phyloP scores from a whole-genome alignment of 2,797 vertebrate genomes.

The Argentina silus region DNA sequence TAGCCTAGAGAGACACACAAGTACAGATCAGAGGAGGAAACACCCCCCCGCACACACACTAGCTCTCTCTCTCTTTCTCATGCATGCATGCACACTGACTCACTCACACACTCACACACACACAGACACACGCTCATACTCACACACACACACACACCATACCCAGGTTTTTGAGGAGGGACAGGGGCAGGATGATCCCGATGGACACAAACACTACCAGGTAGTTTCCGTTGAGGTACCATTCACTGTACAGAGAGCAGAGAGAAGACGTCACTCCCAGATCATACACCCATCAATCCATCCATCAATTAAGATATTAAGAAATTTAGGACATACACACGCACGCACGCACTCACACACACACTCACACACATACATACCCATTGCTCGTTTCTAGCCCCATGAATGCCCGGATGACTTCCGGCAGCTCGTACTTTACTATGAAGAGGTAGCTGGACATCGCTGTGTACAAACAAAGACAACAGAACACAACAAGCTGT shows the following conservation, averaged over 20 bases:
- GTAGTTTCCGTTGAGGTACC: slow-evolving; percentile 97
- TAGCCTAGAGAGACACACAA: slow-evolving; percentile 81
- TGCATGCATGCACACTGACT: slow-evolving; percentile 20
- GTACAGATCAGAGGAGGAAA: too few relatives aligned
- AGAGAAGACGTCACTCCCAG: slow-evolving; percentile 1
- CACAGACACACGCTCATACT: slow-evolving; percentile 25
- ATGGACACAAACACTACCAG: slow-evolving; percentile 91
- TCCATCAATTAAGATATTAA: neutral
- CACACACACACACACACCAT: slow-evolving; percentile 43
- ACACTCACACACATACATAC: slow-evolving; percentile 60
- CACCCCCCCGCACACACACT: slow-evolving; percentile 23
- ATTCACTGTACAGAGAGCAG: slow-evolving; percentile 81
- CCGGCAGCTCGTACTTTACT: slow-evolving; percentile 98
- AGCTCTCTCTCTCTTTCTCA: neutral
- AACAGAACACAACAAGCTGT: neutral
- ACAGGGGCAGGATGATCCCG: slow-evolving; percentile 92
- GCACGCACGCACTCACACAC: neutral
- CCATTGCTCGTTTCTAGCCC: slow-evolving; percentile 87
- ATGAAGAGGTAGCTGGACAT: slow-evolving; percentile 99
- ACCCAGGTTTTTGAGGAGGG: slow-evolving; percentile 95
- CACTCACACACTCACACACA: neutral
- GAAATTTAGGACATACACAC: neutral
- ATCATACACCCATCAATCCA: neutral
- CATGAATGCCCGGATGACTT: slow-evolving; percentile 92
- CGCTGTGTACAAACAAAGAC: slow-evolving; percentile 71